Conservation (phyloP, 2,797 vertebrate genomes). For the Champsocephalus esox region DNA sequence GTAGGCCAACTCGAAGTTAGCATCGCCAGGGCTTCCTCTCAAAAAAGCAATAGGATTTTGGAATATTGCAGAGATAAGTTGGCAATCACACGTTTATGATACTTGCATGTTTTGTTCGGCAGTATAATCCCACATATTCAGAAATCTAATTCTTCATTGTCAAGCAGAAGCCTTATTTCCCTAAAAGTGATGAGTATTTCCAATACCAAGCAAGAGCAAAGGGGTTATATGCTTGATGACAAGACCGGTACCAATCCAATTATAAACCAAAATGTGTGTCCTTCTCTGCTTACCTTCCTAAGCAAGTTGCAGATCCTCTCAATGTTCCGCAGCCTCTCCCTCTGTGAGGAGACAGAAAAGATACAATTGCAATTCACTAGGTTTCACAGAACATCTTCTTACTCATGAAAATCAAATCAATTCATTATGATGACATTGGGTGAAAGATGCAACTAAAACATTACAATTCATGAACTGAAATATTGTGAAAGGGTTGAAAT, state of each 20-base stretch:
- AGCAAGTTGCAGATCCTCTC: conserved; percentile 97
- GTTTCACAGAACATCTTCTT: neutral
- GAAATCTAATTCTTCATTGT: neutral
- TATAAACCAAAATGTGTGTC: neutral
- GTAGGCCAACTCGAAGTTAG: too few relatives aligned
- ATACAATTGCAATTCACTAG: neutral
- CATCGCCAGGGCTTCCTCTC: too few relatives aligned
- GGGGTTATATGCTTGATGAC: too few relatives aligned
- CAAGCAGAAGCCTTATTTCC: neutral
- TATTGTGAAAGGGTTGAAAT: too few relatives aligned
- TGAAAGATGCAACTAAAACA: neutral
- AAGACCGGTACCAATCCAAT: neutral
- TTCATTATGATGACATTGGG: neutral
- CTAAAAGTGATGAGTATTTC: neutral
- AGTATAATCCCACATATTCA: too few relatives aligned
- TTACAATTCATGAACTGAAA: too few relatives aligned
- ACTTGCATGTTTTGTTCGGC: too few relatives aligned
- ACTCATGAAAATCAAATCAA: neutral
- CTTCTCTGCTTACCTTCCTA: conserved; percentile 88
- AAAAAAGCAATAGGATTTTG: too few relatives aligned
- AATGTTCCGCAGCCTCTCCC: conserved; percentile 95
- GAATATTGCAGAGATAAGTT: too few relatives aligned
- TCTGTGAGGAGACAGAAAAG: conserved; percentile 75
- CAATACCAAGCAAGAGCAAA: neutral
- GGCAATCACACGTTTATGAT: too few relatives aligned